Base-by-base conservation (phyloP, 2,888 invertebrate species). In the Dioctria rufipes region DNA sequence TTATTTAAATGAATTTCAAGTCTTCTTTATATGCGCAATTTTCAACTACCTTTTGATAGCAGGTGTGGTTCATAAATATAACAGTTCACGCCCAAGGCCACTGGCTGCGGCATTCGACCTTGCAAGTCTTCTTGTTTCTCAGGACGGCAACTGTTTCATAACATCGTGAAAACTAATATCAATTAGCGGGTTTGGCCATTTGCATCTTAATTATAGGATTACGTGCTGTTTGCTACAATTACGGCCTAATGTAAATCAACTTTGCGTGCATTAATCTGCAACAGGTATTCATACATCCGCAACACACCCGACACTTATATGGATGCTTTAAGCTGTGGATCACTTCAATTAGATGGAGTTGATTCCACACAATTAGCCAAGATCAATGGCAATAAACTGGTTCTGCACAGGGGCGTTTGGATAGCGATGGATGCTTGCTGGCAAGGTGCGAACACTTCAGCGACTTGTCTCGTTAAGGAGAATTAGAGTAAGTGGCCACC, bases 301-400 rank as follows among this genome's bases (percentile, higher is more conserved):
- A 71, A 25, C 51, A 51, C 54, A 54, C 54, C 71, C 71, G 39
- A 5, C 71, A 42, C 46, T n/a, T 51, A 40, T n/a, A 43, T 73
- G 40, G 75, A 60, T 61, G 75, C 37, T 51, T 61, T 61, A 46
- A 43, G 51, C 42, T 43, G 75, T 58, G 13, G 75, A 61, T 61
- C 75, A 42, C 43, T 60, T 61, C 75, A 61, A 61, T 75, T 61
- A 75, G 43, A 2, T 25, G 0, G 25, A 25, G 11, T 51, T 61
- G 46, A 60, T 75, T 61, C 49, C 40, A 49, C 46, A 13, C 63
- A 63, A 63, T 61, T 75, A 75, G 43, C 63, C 61, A 77, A 77
- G 77, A 77, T 77, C 77, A 77, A 77, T 63, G 77, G 46, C 63
- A 43, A 77, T 25, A 77, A 77, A 61, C 63, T 39, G 60, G 61